Conservation (phyloP, 2,113 vertebrate genomes). For the Ammodytes marinus region DNA sequence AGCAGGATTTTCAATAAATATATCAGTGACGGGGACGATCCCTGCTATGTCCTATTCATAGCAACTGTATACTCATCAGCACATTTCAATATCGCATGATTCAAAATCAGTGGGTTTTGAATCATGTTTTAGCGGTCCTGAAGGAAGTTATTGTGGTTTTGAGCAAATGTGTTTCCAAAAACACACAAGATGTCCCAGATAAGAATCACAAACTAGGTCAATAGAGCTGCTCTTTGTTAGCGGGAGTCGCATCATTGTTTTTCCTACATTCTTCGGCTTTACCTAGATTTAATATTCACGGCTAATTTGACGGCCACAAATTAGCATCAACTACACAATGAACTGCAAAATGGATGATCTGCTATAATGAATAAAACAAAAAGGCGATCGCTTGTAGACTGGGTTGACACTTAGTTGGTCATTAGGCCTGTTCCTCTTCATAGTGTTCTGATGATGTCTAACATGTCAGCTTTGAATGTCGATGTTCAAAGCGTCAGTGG, state of each 20-base stretch:
- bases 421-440: constrained; percentile 47
- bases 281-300: constrained; percentile 44
- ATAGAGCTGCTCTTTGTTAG: constrained; percentile 35
- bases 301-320: constrained; percentile 48
- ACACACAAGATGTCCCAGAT: constrained; percentile 44
- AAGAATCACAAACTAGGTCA: constrained; percentile 40
- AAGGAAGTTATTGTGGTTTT: constrained; percentile 20
- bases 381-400: constrained; percentile 21
- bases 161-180: constrained; percentile 29
- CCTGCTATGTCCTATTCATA: background rate
- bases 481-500: constrained; percentile 61
- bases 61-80: constrained; percentile 2
- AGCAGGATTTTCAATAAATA: constrained; percentile 13
- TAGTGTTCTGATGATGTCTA: constrained; percentile 37
- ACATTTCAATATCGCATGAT: background rate
- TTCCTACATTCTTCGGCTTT: constrained; percentile 33
- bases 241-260: constrained; percentile 14
- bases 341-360: constrained; percentile 19
- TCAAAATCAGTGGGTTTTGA: background rate
- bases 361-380: constrained; percentile 37
- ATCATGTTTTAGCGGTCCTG: background rate
- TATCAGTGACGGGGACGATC: background rate
- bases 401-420: constrained; percentile 38
- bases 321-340: constrained; percentile 49
- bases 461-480: constrained; percentile 42